These are phyloP conservation scores for Himalopsyche kuldschensis DNA, from an alignment of 2,888 invertebrate species.

Conservation along the genomic window DNA sequence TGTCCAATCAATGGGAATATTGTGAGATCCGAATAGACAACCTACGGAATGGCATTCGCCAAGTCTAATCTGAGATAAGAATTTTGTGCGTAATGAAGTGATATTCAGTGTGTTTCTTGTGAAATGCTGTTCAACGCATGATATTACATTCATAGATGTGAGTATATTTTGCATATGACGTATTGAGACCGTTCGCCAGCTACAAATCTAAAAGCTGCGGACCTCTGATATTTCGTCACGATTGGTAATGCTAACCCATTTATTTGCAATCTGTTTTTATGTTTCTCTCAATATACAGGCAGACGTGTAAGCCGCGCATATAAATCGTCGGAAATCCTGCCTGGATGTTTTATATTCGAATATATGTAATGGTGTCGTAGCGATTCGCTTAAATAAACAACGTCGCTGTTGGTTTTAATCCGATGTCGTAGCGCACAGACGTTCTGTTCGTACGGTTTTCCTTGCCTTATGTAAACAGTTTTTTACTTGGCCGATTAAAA, in stretches of 20 bases:
- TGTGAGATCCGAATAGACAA: conserved; percentile 31
- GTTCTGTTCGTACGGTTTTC: conserved; percentile 4
- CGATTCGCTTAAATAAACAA: conserved; percentile 34
- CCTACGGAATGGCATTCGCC: conserved; percentile 34
- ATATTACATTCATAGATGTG: conserved; percentile 31
- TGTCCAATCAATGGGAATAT: conserved; percentile 23
- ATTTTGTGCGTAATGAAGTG: conserved; percentile 34
- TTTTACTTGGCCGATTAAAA: neutral
- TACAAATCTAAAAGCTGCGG: conserved; percentile 2
- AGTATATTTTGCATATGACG: conserved; percentile 23
- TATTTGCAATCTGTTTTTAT: conserved; percentile 22
- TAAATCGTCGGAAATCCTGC: conserved; percentile 14
- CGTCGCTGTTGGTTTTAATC: conserved; percentile 18
- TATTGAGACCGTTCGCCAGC: conserved; percentile 7
- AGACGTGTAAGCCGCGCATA: conserved; percentile 3
- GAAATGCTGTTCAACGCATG: conserved; percentile 28
- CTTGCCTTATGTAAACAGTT: conserved; percentile 29
- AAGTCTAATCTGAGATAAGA: conserved; percentile 34
- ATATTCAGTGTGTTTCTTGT: conserved; percentile 16
- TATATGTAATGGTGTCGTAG: conserved; percentile 25
- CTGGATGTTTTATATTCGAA: conserved; percentile 17
- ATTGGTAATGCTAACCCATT: conserved; percentile 29
- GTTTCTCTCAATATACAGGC: conserved; percentile 6
- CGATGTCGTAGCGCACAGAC: conserved; percentile 9
- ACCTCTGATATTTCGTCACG: conserved; percentile 29